Evolutionary conservation across 2,888 invertebrate species (phyloP), one percentile per base, ranked within the genome.

Genomic region (Timandra comae): DNA sequence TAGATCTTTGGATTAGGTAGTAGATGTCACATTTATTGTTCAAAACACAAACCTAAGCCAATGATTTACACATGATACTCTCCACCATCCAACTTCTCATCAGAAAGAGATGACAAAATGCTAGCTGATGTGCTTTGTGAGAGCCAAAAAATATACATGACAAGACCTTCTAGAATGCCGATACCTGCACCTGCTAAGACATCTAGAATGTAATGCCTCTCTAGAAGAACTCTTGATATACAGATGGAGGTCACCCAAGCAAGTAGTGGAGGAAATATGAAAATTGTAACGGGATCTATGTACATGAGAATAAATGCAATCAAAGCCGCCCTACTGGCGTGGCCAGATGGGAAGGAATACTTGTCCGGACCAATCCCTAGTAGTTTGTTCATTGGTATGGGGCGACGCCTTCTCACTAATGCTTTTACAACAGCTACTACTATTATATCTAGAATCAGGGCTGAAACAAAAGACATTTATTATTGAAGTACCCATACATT

Each of bases 341-440:
- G 98, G 0, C 98, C 98, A 0, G 98, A 98, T 7, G 98, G 99
- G 69, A 99, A 99, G 28, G 89, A 89, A 69, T 91, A 98, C 56
- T 95, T 93, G 72, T 97, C 97, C 0, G 96, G 93, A 0, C 95
- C 94, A 10, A 95, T 79, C 20, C 88, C 88, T 39, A 92, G 74
- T 46, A 91, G 88, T 63, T 94, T 93, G 48, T 89, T 89, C 59
- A 91, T 90, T 11, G 88, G 86, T 0, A 84, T 60, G 0, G 97
- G 97, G 16, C 98, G 87, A 49, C 92, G 87, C 57, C 98, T 86
- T 41, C 96, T 87, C 3, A 91, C 89, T 32, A 89, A 69, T 0
- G 96, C 92, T 78, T 98, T 98, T 7, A 92, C 55, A 2, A 93
- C 46, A 5, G 93, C 94, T 41, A 97, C 88, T 3, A 93, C 61